Evolutionary conservation across 2,888 invertebrate species (phyloP).

Genomic region (Dryobota labecula): DNA sequence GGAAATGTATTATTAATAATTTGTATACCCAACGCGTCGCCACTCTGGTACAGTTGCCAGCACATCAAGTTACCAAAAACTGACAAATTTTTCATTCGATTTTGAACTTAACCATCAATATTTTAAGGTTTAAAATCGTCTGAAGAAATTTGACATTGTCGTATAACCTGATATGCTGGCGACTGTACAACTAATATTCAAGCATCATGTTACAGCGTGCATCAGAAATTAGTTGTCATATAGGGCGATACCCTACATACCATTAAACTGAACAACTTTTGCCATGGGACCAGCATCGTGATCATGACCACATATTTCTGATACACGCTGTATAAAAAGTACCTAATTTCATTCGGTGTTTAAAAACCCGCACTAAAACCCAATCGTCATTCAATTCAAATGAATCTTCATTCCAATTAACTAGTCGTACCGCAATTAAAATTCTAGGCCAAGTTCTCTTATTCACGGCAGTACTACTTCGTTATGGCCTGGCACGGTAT

Average conservation of each 20-base stretch:
- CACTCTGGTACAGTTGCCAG: no score
- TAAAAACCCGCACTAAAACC: constrained; percentile 16
- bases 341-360: not conserved
- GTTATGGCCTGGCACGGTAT: constrained; percentile 6
- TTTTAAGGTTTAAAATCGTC: no score
- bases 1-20: not conserved
- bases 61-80: no score
- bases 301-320: not conserved
- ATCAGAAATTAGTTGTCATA: not conserved
- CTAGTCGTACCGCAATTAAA: constrained; percentile 36
- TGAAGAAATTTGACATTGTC: no score
- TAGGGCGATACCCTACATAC: not conserved
- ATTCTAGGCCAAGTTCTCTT: constrained; percentile 44
- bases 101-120: no score
- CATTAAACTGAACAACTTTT: not conserved
- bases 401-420: constrained; percentile 36
- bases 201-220: not conserved
- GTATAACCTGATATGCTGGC: no score
- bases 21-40: not conserved
- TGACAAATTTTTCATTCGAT: no score
- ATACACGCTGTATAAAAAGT: not conserved
- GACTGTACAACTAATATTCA: not conserved
- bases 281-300: not conserved
- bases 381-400: constrained; percentile 21
- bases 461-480: constrained; percentile 13